These are phyloP conservation scores for Crypturellus undulatus DNA, from an alignment of 2,113 vertebrate species.

Conservation along the genomic window DNA sequence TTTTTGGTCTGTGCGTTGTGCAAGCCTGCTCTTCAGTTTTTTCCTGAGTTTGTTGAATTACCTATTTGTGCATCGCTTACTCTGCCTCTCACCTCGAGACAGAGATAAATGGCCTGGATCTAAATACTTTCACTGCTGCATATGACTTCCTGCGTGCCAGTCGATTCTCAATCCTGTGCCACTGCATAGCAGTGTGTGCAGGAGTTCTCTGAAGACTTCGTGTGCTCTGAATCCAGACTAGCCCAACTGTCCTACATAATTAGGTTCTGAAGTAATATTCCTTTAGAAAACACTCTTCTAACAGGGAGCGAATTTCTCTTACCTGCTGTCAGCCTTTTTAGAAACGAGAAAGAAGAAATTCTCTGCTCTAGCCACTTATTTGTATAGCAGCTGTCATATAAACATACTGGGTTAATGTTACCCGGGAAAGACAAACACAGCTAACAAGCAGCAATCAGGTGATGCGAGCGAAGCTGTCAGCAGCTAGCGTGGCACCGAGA, in stretches of 20 bases:
- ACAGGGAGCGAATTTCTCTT: neutral
- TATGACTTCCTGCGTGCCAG: neutral
- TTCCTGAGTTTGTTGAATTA: neutral
- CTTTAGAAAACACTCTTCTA: neutral
- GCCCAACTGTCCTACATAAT: neutral
- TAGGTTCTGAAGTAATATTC: neutral
- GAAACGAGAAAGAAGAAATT: neutral
- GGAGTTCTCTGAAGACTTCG: neutral
- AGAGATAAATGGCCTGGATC: neutral
- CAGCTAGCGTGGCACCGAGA: neutral
- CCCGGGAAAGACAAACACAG: neutral
- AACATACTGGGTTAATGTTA: neutral
- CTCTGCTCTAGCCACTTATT: neutral
- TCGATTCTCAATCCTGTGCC: neutral
- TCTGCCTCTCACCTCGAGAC: neutral
- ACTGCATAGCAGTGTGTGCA: neutral
- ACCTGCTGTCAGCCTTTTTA: neutral
- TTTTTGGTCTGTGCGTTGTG: neutral
- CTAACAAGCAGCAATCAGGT: neutral
- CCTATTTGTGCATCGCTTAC: neutral
- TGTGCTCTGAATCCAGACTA: neutral
- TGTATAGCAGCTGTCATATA: neutral
- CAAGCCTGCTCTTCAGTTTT: neutral
- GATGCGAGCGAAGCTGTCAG: neutral
- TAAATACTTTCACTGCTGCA: neutral